Percentiles rank a stretch among this genome's conserved stretches.
These are phyloP conservation scores for Acrocyrtus sp. DNA, from an alignment of 2,888 invertebrate genomes.

Conservation along the genomic window DNA sequence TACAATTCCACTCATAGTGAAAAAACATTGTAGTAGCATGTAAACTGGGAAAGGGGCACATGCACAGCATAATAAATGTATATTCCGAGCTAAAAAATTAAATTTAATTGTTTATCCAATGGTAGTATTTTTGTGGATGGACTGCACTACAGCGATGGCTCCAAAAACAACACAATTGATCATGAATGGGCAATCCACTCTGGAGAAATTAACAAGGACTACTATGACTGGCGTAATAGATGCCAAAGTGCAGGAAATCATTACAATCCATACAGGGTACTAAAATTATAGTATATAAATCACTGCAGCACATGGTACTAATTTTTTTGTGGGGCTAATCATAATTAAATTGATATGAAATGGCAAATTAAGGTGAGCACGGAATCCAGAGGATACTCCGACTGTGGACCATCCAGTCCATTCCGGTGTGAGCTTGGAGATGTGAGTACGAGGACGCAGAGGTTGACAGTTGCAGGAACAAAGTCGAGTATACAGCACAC, in stretches of 20 bases:
- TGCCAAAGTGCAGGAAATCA: conserved; percentile 81
- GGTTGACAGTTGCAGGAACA: conserved; percentile 79
- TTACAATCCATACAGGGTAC: conserved; percentile 81
- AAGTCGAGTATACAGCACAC: conserved; percentile 75
- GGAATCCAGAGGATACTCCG: conserved; percentile 63
- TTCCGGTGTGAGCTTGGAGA: conserved; percentile 76
- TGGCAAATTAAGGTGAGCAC: conserved; percentile 58
- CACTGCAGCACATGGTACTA: background rate
- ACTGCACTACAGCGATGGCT: conserved; percentile 88
- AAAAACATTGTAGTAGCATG: too few relatives aligned
- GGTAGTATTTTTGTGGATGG: conserved; percentile 81
- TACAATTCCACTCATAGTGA: too few relatives aligned
- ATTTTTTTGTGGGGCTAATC: background rate
- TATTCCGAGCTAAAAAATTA: background rate
- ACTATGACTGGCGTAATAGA: conserved; percentile 88
- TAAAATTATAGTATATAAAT: conserved; percentile 36
- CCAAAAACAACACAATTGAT: conserved; percentile 67
- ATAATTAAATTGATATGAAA: conserved; percentile 1
- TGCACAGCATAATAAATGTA: background rate
- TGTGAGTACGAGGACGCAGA: conserved; percentile 68
- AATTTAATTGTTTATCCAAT: conserved; percentile 61
- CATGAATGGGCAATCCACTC: conserved; percentile 85
- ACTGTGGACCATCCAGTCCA: conserved; percentile 66
- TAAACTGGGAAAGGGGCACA: too few relatives aligned
- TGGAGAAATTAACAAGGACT: conserved; percentile 83